Base-by-base conservation (phyloP, 2,888 invertebrate species). In the Drosophila mercatorum region DNA sequence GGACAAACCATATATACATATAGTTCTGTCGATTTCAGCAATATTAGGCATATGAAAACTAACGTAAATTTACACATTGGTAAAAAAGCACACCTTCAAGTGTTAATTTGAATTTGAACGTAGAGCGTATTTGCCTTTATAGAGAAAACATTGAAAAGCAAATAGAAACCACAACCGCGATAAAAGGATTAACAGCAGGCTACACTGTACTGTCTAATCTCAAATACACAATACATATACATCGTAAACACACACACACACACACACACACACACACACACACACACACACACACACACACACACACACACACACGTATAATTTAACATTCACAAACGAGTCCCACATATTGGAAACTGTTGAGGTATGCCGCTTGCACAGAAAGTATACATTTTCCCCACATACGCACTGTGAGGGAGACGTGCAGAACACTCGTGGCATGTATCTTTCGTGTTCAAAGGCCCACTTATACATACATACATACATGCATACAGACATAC, bases 301-400 rank as follows among this genome's bases (percentile, higher is more conserved):
- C 7, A 38, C 22, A 14, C 1, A n/a, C 26, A n/a, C 14, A 53
- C 26, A 2, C 4, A 12, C 22, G 4, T 7, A 36, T 12, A 26
- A 2, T 10, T 22, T 8, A 31, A 12, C 41, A 22, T 44, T 38
- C 44, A n/a, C 58, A 28, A 75, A 77, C 51, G 70, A 60, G 62
- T 51, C 63, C 80, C 80, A 76, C 80, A 80, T 57, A 75, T 58
- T 76, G 72, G 79, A 75, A 72, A 64, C 61, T 68, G 67, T 71
- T 76, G 47, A 43, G 72, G 64, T 57, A 62, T 51, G 59, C 43
- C 68, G 55, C 68, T 75, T 66, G 62, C 56, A 66, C 47, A 58
- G 40, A 60, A 69, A 72, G 61, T 55, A 60, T 41, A 56, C 62
- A 78, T 76, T 76, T 76, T 78, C 78, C 69, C 75, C 60, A 67